Evolutionary conservation across 2,113 vertebrate genomes (phyloP), one percentile per base, ranked within the genome.

Genomic region (Cisticola juncidis): DNA sequence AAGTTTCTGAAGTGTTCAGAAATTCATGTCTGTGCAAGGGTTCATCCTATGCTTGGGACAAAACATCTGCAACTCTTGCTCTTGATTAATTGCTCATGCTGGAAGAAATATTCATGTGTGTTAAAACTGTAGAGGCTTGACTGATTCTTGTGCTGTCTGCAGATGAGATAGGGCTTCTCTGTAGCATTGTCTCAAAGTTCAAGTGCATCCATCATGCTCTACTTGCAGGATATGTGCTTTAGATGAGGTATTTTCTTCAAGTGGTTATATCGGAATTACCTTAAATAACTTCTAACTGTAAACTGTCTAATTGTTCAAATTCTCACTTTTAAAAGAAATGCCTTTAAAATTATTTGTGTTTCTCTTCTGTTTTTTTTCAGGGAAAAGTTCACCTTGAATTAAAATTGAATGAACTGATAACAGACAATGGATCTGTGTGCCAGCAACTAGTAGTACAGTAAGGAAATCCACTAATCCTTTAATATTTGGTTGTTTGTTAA

Each of bases 351-450:
- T 64, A 17, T n/a, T 56, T 85, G 21, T 95, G 5, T 95, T 50
- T 95, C 50, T 92, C 61, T 87, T 51, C 84, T 78, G 19, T 0
- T 64, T 80, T 92, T 94, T 92, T 80, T 58, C 97, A 99, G 99
- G 99, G 99, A 79, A 99, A 99, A 97, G 99, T 99, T 98, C 99
- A 99, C 93, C 98, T 99, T 92, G 99, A 99, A 98, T 98, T 99
- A 98, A 98, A 98, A 94, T 94, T 99, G 97, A 99, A 99, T 91
- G 99, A 99, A 96, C 97, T 99, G 97, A 99, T 99, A 97, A 99
- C 99, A 94, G 99, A 99, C 88, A 99, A 99, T 74, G 99, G 99
- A 97, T 98, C 99, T 56, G 97, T 98, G 60, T 99, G 99, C 97
- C 99, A 99, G 83, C 98, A 99, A 47, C 98, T 99, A 96, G 98